These are phyloP conservation scores for Cricetomys ansorgei DNA, from an alignment of 2,113 vertebrate species.

Conservation along the genomic window DNA sequence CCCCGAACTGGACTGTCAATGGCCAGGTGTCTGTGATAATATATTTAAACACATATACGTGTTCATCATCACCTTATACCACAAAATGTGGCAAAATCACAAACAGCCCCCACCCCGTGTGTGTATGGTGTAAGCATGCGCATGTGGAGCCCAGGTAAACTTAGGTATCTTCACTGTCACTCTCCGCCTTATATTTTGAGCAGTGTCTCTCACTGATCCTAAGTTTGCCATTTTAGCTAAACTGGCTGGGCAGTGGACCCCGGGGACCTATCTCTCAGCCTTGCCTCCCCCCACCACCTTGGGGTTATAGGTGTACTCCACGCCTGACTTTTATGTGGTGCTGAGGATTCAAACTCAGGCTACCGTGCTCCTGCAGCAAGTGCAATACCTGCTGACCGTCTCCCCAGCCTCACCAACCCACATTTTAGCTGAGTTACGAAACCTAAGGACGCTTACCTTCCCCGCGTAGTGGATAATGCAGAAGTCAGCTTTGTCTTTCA, in stretches of 20 bases:
- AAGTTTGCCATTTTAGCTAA: neutral
- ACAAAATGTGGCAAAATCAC: neutral
- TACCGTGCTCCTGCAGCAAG: neutral
- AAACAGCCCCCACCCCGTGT: too few relatives aligned
- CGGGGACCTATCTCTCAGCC: neutral
- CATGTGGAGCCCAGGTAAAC: neutral
- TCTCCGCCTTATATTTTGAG: neutral
- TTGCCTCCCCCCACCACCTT: neutral
- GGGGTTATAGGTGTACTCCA: neutral
- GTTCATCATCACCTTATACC: neutral
- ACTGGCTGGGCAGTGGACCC: neutral
- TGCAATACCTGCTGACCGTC: neutral
- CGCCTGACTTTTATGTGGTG: too few relatives aligned
- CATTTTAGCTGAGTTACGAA: too few relatives aligned
- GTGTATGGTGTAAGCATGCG: neutral
- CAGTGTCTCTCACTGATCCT: neutral
- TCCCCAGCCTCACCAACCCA: neutral
- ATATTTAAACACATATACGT: neutral
- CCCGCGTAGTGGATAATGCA: conserved; percentile 99
- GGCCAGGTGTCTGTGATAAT: neutral
- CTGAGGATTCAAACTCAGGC: too few relatives aligned
- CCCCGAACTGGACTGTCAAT: fast-evolving
- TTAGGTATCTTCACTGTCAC: neutral
- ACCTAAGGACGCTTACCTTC: conserved; percentile 87
- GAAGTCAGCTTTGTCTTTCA: conserved; percentile 99